Evolutionary conservation across 2,888 invertebrate genomes (phyloP), one percentile per base, ranked within the genome.

Genomic region (Leucophora obtusa): DNA sequence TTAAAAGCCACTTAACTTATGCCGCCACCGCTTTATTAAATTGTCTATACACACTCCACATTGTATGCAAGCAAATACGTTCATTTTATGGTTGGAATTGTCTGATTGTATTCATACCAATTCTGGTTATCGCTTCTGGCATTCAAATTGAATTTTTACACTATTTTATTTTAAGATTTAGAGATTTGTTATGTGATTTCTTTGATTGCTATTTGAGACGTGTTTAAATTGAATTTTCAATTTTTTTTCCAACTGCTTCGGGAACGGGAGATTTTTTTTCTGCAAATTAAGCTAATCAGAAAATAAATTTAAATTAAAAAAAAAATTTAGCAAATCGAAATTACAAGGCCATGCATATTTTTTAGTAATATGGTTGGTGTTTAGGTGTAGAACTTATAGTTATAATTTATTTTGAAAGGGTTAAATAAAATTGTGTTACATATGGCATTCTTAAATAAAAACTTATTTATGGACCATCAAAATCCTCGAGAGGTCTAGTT

Each of bases 1-100:
- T 74, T 79, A 79, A 79, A 70, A 79, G 70, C 69, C 70, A 79
- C 79, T 79, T 79, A 79, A 70, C 69, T 70, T 74, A 53, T 65
- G 74, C 79, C 58, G 70, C 79, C 74, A 50, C 54, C 74, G 60
- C 65, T 70, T 79, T 79, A 79, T 79, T 79, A 74, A 79, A 79
- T 74, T 74, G 79, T 70, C 65, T 69, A 51, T 33, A 28, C 43
- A 66, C 7, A 59, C 28, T 28, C 59, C 62, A 50, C 50, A 65
- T 28, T 69, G 50, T 51, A 33, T 68, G 58, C 35, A 54, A 65
- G 65, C 58, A 38, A 38, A 38, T 38, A 14, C 14, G 7, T n/a
- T 47, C 43, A n/a, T 47, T 28, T 69, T 58, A 15, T 69, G 60
- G 51, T 73, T 56, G 18, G 28, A 65, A 33, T 28, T 78, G 62